A percentile compares a stretch with the other conserved stretches of the same genome.
These are phyloP conservation scores for Sialia sialis DNA, from an alignment of 2,113 vertebrate species.

Conservation along the genomic window DNA sequence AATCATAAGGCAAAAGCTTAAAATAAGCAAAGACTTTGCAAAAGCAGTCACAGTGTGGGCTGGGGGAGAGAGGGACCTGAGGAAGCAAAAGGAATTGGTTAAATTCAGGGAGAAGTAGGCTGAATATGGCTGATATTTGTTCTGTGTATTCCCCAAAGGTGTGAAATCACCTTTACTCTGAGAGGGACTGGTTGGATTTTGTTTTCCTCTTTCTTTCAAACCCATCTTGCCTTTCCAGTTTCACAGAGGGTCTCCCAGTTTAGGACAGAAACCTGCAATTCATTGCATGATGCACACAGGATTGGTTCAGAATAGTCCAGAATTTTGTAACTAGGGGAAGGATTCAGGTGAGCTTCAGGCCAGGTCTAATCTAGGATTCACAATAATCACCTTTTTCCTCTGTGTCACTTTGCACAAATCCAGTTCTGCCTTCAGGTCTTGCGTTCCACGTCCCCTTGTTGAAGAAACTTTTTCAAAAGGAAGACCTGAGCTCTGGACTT, in stretches of 20 bases:
- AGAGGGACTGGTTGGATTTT: neutral
- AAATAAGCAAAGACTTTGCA: neutral
- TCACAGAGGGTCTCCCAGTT: neutral
- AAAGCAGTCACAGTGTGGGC: neutral
- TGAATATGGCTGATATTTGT: neutral
- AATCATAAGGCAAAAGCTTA: slow-evolving; percentile 11
- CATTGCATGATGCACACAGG: neutral
- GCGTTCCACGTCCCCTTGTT: neutral
- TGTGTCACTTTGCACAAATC: neutral
- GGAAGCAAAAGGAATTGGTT: neutral
- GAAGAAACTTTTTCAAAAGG: neutral
- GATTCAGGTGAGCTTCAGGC: neutral
- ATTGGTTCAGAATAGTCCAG: no score
- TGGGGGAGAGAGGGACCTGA: neutral
- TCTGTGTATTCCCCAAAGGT: neutral
- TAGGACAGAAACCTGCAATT: neutral
- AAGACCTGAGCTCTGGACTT: neutral
- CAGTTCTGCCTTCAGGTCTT: neutral
- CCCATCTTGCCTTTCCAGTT: neutral
- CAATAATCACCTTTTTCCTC: neutral
- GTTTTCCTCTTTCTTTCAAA: neutral
- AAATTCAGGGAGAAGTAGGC: neutral
- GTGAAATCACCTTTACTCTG: neutral
- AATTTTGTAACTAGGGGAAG: neutral
- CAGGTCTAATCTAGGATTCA: neutral